Evolutionary conservation across 2,888 invertebrate species (phyloP), one percentile per base, ranked within the genome.

Genomic region (Drosophila tripunctata): DNA sequence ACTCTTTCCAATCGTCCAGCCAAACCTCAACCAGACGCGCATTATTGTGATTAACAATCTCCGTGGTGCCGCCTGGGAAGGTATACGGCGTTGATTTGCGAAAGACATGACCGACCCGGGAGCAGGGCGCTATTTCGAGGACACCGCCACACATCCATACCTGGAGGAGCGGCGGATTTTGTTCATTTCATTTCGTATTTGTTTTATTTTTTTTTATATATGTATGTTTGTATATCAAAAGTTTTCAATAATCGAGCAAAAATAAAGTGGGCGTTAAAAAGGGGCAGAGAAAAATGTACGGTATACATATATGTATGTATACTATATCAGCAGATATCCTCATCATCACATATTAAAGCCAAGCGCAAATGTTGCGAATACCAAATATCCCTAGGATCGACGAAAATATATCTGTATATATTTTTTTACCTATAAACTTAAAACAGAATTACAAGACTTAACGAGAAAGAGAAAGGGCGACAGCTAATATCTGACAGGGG

Each of bases 1-100:
- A 98, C 92, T 96, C 96, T 94, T 97, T 97, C 96, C 99, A 99
- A 91, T 98, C 97, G 93, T 99, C 99, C 93, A 99, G 95, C 99
- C 99, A 99, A 89, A 99, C 99, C 92, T 98, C 98, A 78, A 98
- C 99, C 90, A 99, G 96, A 87, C 99, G 95, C 91, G 98, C 98
- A 93, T 98, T 98, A 95, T 99, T 99, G 93, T 98, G 97, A 94
- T 99, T 98, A 92, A 99, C 99, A 91, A 99, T 97, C 90, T 96
- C 96, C 92, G 96, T 96, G 88, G 97, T 97, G 90, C 98, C 99
- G 88, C 98, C 99, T 58, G 99, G 99, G 94, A 99, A 98, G 87
- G 97, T 96, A 93, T 99, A 99, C 56, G 99, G 99, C 83, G 99
- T 98, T 86, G 97, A 96, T 93, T 98, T 98, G 92, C 98, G 96